Evolutionary conservation across 2,113 vertebrate species (phyloP).

Genomic region (Theristicus caerulescens): DNA sequence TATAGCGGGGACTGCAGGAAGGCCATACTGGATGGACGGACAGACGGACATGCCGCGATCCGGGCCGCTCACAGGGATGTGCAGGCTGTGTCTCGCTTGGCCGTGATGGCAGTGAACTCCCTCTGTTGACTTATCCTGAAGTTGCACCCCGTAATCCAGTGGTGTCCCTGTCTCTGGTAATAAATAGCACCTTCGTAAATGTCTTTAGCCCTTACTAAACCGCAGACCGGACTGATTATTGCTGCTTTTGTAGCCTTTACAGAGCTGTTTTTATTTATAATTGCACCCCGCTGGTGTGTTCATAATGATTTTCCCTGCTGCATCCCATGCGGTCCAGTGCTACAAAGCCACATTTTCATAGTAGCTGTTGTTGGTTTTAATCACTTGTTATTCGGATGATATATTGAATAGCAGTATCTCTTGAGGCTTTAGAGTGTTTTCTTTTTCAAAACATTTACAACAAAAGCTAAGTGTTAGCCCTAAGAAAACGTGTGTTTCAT

Average conservation of each 20-base stretch:
- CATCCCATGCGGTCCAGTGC: not conserved
- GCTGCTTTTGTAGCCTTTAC: slow-evolving; percentile 2
- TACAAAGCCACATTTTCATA: not conserved
- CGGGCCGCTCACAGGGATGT: accelerated
- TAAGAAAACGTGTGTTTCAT: not conserved
- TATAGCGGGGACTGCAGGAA: accelerated
- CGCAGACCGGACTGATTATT: not conserved
- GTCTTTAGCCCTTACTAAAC: not conserved
- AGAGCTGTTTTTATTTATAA: slow-evolving; percentile 25
- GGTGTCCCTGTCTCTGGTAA: not conserved
- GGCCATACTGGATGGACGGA: not conserved
- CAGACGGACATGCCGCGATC: accelerated
- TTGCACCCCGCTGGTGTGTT: not conserved
- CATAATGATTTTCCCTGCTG: slow-evolving; percentile 4
- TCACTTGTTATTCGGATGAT: not conserved
- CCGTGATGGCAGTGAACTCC: not conserved
- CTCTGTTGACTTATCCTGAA: slow-evolving; percentile 50
- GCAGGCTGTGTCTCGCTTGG: not conserved
- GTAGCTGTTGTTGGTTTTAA: slow-evolving; percentile 32
- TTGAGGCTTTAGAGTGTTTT: not conserved
- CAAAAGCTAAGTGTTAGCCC: not conserved
- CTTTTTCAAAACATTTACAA: not conserved
- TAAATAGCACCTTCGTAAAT: not conserved
- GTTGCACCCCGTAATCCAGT: not conserved
- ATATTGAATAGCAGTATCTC: slow-evolving; percentile 19